Percentiles rank a stretch among this genome's conserved stretches.
These are phyloP conservation scores for Chitala chitala DNA, from an alignment of 2,113 vertebrate genomes.

Conservation along the genomic window DNA sequence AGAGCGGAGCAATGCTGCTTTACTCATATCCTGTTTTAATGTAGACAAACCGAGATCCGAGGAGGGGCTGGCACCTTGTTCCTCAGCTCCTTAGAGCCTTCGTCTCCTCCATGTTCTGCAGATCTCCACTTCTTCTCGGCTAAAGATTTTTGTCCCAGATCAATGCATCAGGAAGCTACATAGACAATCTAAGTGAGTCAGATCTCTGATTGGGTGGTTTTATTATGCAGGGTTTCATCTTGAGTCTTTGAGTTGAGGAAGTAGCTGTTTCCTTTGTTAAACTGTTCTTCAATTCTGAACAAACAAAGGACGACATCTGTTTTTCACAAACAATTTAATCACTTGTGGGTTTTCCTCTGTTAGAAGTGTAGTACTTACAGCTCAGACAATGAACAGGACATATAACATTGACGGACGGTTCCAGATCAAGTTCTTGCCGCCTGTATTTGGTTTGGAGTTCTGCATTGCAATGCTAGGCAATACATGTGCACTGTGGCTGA, in stretches of 20 bases:
- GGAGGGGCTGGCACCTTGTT: neutral
- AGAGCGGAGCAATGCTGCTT: neutral
- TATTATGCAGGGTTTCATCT: neutral
- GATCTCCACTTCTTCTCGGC: neutral
- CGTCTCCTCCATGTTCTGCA: neutral
- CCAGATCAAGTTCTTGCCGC: slow-evolving; percentile 46
- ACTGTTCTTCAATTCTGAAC: neutral
- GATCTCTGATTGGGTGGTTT: neutral
- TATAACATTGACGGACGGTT: slow-evolving; percentile 14
- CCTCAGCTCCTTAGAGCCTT: neutral
- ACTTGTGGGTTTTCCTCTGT: neutral
- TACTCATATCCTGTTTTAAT: slow-evolving; percentile 5
- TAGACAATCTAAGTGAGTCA: neutral
- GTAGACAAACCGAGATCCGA: neutral
- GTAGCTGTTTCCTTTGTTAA: neutral
- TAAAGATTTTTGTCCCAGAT: neutral
- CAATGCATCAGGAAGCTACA: neutral
- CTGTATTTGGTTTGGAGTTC: slow-evolving; percentile 55
- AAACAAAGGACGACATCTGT: neutral
- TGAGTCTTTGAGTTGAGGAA: neutral
- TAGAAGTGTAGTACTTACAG: neutral
- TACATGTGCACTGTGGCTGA: slow-evolving; percentile 55
- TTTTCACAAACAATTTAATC: neutral
- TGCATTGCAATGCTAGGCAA: slow-evolving; percentile 54
- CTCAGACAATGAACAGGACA: neutral